Conservation (phyloP, 2,797 vertebrate genomes). For the Pristis pectinata region DNA sequence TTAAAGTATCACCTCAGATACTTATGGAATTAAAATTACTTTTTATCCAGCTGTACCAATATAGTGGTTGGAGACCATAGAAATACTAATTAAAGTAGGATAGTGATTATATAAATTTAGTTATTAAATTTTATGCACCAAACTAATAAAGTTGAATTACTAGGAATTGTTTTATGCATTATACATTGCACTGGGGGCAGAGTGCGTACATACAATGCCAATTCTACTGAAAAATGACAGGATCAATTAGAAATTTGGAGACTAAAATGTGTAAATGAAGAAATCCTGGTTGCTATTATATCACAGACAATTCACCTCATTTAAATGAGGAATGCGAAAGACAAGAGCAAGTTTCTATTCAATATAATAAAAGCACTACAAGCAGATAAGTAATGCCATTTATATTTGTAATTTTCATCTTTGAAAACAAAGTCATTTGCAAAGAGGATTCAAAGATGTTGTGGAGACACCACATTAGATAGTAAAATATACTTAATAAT, state of each 20-base stretch:
- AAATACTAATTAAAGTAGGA: background rate
- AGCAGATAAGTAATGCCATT: background rate
- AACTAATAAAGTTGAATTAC: background rate
- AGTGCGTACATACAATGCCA: background rate
- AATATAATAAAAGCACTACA: background rate
- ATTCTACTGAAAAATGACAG: background rate
- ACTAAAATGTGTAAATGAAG: background rate
- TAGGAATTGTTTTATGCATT: background rate
- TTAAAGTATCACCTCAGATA: slow-evolving; percentile 9
- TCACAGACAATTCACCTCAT: background rate
- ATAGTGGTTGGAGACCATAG: background rate
- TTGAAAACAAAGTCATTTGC: background rate
- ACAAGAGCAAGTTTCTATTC: background rate
- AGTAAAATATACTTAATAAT: background rate
- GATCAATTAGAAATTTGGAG: background rate
- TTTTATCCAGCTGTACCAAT: too few relatives aligned
- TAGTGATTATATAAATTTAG: background rate
- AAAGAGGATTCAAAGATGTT: background rate
- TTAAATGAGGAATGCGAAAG: background rate
- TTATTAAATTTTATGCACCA: background rate
- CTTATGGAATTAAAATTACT: background rate
- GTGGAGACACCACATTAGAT: background rate
- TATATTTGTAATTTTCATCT: background rate
- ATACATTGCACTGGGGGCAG: background rate
- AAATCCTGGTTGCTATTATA: background rate